These are phyloP conservation scores for Arvicanthis niloticus DNA, from an alignment of 2,113 vertebrate genomes.

Conservation along the genomic window DNA sequence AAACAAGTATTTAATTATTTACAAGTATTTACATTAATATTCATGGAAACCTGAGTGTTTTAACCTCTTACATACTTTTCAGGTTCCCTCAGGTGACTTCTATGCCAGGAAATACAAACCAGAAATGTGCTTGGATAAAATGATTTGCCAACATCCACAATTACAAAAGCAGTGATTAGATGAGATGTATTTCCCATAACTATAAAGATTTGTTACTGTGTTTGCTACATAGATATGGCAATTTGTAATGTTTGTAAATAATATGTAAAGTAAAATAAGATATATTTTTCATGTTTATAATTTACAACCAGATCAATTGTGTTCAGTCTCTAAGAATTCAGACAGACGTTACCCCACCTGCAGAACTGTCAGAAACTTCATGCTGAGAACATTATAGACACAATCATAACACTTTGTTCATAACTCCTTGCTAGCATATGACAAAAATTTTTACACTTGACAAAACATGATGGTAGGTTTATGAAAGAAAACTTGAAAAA, in stretches of 20 bases:
- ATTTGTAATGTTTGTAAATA: background rate
- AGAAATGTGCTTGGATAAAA: background rate
- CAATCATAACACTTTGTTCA: background rate
- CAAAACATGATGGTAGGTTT: conserved; percentile 15
- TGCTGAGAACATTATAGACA: background rate
- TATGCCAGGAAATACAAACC: background rate
- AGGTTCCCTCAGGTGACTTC: background rate
- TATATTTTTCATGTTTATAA: background rate
- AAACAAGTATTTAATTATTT: background rate
- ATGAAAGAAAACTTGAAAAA: conserved; percentile 6
- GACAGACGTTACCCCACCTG: background rate
- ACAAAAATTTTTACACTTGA: conserved; percentile 5
- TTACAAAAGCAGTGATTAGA: background rate
- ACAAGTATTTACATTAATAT: conserved; percentile 7
- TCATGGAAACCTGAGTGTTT: background rate
- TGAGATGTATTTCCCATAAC: background rate
- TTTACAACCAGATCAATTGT: background rate
- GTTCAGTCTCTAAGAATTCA: background rate
- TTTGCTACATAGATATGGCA: background rate
- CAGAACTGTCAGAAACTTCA: background rate
- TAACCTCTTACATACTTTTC: background rate
- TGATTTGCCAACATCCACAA: background rate
- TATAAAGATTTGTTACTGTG: background rate
- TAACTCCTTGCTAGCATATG: background rate
- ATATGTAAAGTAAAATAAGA: background rate